Evolutionary conservation across 2,113 vertebrate species (phyloP).

Genomic region (Labrus mixtus): DNA sequence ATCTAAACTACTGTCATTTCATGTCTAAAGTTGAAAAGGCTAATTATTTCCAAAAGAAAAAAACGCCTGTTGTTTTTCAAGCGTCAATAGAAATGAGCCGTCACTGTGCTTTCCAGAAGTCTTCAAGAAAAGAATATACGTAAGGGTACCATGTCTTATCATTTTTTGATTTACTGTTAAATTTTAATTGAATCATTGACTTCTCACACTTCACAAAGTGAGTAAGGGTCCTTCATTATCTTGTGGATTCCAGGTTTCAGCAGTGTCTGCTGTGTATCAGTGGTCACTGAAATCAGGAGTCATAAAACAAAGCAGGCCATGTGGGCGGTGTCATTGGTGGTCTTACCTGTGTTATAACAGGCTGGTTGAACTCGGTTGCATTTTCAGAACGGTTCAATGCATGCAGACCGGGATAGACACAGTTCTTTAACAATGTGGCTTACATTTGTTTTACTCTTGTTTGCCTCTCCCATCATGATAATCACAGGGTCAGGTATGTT

Average conservation of each 20-base stretch:
- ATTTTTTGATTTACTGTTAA: too few relatives aligned
- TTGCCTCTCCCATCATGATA: slow-evolving; percentile 14
- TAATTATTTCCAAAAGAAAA: too few relatives aligned
- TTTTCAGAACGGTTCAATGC: not conserved
- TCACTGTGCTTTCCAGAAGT: not conserved
- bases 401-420: not conserved
- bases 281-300: not conserved
- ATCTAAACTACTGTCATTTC: too few relatives aligned
- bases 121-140: not conserved
- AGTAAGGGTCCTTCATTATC: slow-evolving; percentile 2
- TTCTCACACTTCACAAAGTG: not conserved
- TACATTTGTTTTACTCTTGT: slow-evolving; percentile 27
- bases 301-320: slow-evolving; percentile 27
- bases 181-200: not conserved
- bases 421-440: slow-evolving; percentile 34
- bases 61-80: too few relatives aligned
- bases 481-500: slow-evolving; percentile 55
- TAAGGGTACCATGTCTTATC: not conserved
- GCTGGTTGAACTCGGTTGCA: not conserved
- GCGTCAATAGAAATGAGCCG: too few relatives aligned
- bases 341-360: slow-evolving; percentile 6
- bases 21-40: too few relatives aligned
- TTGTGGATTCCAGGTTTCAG: not conserved
- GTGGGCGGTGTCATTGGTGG: slow-evolving; percentile 22
- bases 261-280: slow-evolving; percentile 1